A percentile compares a stretch with the other conserved stretches of the same genome.
Evolutionary conservation across 92 coral and sea anemone genomes (phyloP).

Genomic region (Pocillopora meandrina): DNA sequence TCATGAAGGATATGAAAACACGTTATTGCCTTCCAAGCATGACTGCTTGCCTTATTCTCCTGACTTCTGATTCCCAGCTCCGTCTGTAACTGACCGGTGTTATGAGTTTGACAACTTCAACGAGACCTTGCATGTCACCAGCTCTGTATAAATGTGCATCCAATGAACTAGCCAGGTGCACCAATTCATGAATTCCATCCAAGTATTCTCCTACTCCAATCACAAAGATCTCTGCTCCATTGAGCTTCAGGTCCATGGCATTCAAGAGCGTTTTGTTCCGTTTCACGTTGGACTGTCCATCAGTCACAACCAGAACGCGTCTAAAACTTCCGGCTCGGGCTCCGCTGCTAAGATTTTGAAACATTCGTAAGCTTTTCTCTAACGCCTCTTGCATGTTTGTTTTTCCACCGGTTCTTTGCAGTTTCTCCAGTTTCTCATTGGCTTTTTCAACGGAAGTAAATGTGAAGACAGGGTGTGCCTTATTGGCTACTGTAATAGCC

Average conservation of each 20-base stretch:
- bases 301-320: conserved; percentile 76
- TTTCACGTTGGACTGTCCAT: conserved; percentile 80
- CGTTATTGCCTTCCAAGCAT: conserved; percentile 16
- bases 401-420: conserved; percentile 77
- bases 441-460: conserved; percentile 59
- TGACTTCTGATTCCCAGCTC: conserved; percentile 21
- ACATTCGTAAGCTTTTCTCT: conserved; percentile 55
- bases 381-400: conserved; percentile 85
- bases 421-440: conserved; percentile 43
- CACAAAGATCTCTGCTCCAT: conserved; percentile 77
- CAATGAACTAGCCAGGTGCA: conserved; percentile 71
- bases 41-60: conserved; percentile 2
- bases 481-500: conserved; percentile 72
- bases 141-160: conserved; percentile 84
- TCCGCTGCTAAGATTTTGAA: conserved; percentile 46
- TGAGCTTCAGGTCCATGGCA: conserved; percentile 62
- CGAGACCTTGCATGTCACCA: conserved; percentile 66
- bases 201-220: conserved; percentile 80
- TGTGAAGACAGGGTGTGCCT: conserved; percentile 51
- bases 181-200: conserved; percentile 74
- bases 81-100: conserved; percentile 50
- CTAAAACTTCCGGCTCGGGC: conserved; percentile 62
- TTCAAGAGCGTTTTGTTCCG: conserved; percentile 54
- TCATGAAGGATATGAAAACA: background rate
- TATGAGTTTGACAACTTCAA: conserved; percentile 74